Percentiles rank a stretch among this genome's conserved stretches.
These are phyloP conservation scores for Gari tellinella DNA, from an alignment of 2,888 invertebrate genomes.

Conservation along the genomic window DNA sequence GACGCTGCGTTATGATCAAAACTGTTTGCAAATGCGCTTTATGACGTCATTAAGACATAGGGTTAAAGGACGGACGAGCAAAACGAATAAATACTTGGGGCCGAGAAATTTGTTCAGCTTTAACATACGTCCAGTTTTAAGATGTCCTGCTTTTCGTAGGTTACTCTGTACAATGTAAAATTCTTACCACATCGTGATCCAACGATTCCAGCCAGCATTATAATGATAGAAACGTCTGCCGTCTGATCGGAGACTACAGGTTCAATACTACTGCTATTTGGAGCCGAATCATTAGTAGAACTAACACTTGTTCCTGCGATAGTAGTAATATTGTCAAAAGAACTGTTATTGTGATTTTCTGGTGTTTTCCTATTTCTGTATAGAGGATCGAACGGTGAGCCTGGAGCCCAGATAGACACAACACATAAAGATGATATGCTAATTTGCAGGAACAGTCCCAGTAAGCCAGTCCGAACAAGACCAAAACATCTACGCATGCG, in stretches of 20 bases:
- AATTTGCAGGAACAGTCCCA: conserved; percentile 79
- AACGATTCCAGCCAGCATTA: conserved; percentile 81
- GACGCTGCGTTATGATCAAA: too few species aligned
- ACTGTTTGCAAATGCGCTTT: too few species aligned
- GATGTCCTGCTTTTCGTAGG: too few species aligned
- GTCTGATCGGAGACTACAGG: background rate
- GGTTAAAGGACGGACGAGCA: too few species aligned
- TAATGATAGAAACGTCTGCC: conserved; percentile 73
- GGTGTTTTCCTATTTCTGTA: conserved; percentile 7
- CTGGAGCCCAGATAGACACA: conserved; percentile 85
- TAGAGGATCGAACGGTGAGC: conserved; percentile 84
- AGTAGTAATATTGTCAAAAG: background rate
- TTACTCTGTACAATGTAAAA: too few species aligned
- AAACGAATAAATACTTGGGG: too few species aligned
- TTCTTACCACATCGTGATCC: conserved; percentile 82
- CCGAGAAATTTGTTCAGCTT: too few species aligned
- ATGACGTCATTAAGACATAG: too few species aligned
- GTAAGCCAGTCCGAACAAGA: conserved; percentile 80
- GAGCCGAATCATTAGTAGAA: background rate
- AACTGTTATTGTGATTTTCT: background rate
- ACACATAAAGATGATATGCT: conserved; percentile 84
- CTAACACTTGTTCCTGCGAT: background rate
- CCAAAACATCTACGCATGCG: conserved; percentile 82
- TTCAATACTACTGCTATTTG: background rate
- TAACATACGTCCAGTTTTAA: too few species aligned